Percentiles rank a stretch among this genome's conserved stretches.
Conservation (phyloP, 2,888 invertebrate genomes). For the Iselma pallidipennis region DNA sequence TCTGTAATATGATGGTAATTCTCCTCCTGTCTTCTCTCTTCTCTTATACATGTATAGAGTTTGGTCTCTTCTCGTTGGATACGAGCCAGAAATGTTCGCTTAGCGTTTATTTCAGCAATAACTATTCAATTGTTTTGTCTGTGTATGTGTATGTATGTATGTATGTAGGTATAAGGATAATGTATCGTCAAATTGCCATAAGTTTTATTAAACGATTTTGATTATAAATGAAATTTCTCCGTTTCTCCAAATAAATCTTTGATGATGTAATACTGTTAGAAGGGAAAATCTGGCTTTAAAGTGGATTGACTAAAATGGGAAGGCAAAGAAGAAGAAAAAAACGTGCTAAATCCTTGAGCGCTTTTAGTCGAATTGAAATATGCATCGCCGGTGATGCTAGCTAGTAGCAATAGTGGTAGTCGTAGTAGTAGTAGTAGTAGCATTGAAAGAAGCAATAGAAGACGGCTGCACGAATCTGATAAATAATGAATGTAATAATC, state of each 20-base stretch:
- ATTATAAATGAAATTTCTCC: too few species aligned
- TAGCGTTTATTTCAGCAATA: slow-evolving; percentile 37
- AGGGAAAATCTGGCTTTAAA: neutral
- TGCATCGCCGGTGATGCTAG: slow-evolving; percentile 9
- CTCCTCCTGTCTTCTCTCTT: slow-evolving; percentile 10
- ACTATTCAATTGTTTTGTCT: slow-evolving; percentile 43
- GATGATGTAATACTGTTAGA: neutral
- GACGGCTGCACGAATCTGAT: slow-evolving; percentile 26
- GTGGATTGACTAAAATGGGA: slow-evolving; percentile 10
- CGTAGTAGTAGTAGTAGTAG: neutral
- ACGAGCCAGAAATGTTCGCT: slow-evolving; percentile 20
- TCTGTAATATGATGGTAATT: slow-evolving; percentile 47
- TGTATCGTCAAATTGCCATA: too few species aligned
- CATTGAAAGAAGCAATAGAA: neutral
- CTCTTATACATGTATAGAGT: neutral
- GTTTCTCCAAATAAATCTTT: neutral
- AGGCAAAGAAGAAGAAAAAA: neutral
- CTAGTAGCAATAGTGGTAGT: neutral
- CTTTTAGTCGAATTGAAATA: slow-evolving; percentile 23
- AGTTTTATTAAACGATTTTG: too few species aligned
- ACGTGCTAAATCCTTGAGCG: slow-evolving; percentile 9
- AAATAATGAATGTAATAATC: slow-evolving; percentile 39
- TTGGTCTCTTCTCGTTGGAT: slow-evolving; percentile 14
- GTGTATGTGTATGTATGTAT: too few species aligned
- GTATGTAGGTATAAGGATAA: too few species aligned